These are phyloP conservation scores for Staurois parvus DNA, from an alignment of 2,797 vertebrate species.

Conservation along the genomic window DNA sequence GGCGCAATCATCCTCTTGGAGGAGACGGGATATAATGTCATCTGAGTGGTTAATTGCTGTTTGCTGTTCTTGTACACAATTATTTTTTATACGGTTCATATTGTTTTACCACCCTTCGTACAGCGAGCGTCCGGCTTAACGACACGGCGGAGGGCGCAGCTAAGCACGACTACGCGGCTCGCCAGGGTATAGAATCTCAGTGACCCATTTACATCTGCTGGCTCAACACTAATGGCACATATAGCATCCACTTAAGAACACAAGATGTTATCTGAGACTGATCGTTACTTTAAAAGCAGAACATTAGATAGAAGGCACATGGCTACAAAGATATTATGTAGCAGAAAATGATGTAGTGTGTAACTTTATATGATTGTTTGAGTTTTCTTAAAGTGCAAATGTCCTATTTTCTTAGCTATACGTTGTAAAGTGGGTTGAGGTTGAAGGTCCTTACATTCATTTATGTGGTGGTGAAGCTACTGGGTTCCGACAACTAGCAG, in stretches of 20 bases:
- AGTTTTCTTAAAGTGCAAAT: no score
- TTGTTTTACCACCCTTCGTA: constrained; percentile 19
- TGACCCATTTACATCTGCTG: constrained; percentile 27
- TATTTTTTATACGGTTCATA: constrained; percentile 37
- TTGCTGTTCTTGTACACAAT: constrained; percentile 43
- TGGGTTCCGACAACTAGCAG: no score
- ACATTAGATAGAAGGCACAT: constrained; percentile 6
- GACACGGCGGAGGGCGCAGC: background rate
- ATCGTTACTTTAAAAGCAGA: constrained; percentile 17
- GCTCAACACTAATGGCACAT: constrained; percentile 17
- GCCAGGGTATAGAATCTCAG: background rate
- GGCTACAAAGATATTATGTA: constrained; percentile 9
- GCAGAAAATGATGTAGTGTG: background rate
- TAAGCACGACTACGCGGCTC: background rate
- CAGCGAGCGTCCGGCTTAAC: background rate
- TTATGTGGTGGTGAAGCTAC: no score
- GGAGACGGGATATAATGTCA: constrained; percentile 27
- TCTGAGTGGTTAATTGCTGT: constrained; percentile 27
- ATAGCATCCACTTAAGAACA: constrained; percentile 15
- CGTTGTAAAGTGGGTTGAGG: no score
- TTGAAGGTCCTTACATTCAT: no score
- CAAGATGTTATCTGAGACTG: constrained; percentile 39
- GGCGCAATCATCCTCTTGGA: constrained; percentile 19
- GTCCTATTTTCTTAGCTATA: no score
- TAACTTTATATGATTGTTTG: background rate